These are phyloP conservation scores for Leptogaster cylindrica DNA, from an alignment of 2,888 invertebrate genomes.

Conservation along the genomic window DNA sequence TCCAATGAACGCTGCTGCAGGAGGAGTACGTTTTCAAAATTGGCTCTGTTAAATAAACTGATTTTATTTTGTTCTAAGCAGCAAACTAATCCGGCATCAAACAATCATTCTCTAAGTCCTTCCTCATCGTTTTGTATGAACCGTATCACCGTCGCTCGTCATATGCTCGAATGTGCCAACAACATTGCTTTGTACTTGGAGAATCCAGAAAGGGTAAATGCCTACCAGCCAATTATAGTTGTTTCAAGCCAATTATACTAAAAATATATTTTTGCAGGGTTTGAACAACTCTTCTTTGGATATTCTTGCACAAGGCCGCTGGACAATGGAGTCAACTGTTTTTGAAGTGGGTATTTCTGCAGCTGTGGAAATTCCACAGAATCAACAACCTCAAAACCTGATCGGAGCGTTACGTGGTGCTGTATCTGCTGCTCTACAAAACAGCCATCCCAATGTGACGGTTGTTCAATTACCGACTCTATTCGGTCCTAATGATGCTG, in stretches of 20 bases:
- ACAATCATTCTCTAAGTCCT: slow-evolving; percentile 58
- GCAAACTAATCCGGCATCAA: slow-evolving; percentile 53
- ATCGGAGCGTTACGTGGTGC: slow-evolving; percentile 61
- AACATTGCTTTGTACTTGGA: slow-evolving; percentile 61
- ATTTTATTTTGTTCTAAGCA: slow-evolving; percentile 45
- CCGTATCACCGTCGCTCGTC: slow-evolving; percentile 61
- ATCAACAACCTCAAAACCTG: slow-evolving; percentile 57
- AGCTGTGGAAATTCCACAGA: slow-evolving; percentile 57
- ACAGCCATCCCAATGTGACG: slow-evolving; percentile 58
- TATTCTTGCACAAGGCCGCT: slow-evolving; percentile 61
- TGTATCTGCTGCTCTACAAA: slow-evolving; percentile 59
- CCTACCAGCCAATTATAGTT: too few relatives aligned
- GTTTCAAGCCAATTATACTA: too few relatives aligned
- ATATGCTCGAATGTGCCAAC: slow-evolving; percentile 61
- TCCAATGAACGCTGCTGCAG: slow-evolving; percentile 54
- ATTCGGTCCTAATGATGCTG: slow-evolving; percentile 53
- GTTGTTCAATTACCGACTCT: slow-evolving; percentile 59
- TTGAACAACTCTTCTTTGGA: slow-evolving; percentile 60
- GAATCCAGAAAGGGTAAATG: slow-evolving; percentile 57
- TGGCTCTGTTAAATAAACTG: too few relatives aligned
- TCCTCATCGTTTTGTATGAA: slow-evolving; percentile 62
- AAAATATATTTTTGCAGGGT: slow-evolving; percentile 52
- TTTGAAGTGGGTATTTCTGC: slow-evolving; percentile 62
- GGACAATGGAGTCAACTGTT: slow-evolving; percentile 63
- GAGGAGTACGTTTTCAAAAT: slow-evolving; percentile 48